These are phyloP conservation scores for Archilochus colubris DNA, from an alignment of 2,113 vertebrate species.

Conservation along the genomic window DNA sequence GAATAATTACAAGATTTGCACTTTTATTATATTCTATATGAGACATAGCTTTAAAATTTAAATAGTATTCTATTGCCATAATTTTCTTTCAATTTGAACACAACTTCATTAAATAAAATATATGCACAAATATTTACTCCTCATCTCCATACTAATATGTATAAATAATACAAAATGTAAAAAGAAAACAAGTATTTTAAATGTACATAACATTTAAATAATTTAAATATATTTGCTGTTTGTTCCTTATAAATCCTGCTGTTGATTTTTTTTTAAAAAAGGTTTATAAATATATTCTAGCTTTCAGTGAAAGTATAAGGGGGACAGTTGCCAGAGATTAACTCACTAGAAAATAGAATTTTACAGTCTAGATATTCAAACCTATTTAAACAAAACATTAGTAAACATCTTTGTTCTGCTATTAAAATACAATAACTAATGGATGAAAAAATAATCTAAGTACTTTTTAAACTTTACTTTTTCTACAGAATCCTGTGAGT, in stretches of 20 bases:
- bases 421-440: background rate
- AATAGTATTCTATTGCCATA: background rate
- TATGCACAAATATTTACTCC: background rate
- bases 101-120: constrained; percentile 35
- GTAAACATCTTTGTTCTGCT: background rate
- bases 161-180: constrained; percentile 50
- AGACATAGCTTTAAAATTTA: background rate
- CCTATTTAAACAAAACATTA: background rate
- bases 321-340: background rate
- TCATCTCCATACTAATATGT: background rate
- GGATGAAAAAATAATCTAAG: background rate
- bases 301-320: background rate
- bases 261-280: background rate
- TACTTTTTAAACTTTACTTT: background rate
- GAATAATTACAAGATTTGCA: background rate
- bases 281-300: background rate
- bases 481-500: background rate
- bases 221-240: constrained; percentile 29
- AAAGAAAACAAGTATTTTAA: constrained; percentile 18
- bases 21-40: background rate
- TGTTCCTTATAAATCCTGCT: constrained; percentile 18
- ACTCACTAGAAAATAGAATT: constrained; percentile 32
- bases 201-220: constrained; percentile 26
- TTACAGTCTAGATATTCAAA: constrained; percentile 46
- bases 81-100: background rate